Conservation (phyloP, 1,140 invertebrate genomes). For the Tetragnatha versicolor region DNA sequence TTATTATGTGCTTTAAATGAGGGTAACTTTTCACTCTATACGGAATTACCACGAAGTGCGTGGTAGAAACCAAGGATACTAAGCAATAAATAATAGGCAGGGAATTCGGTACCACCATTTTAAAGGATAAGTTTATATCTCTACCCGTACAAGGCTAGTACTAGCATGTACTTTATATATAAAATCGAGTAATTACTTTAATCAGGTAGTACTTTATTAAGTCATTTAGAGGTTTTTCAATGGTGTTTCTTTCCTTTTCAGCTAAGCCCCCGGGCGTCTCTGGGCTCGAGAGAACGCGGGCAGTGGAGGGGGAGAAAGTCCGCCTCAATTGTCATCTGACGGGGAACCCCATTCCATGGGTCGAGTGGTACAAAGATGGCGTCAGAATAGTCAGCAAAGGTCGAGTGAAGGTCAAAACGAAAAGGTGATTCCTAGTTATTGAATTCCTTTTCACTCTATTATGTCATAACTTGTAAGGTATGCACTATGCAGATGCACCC, state of each 20-base stretch:
- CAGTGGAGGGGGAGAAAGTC: slow-evolving; percentile 37
- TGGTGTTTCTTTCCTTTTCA: neutral
- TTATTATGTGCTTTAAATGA: too few species aligned
- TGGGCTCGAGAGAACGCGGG: slow-evolving; percentile 26
- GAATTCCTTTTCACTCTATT: too few species aligned
- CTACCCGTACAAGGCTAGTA: neutral
- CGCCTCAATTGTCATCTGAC: slow-evolving; percentile 54
- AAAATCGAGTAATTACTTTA: neutral
- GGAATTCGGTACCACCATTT: neutral
- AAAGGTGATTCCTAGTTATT: slow-evolving; percentile 53
- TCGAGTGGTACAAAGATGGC: slow-evolving; percentile 58
- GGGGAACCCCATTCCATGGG: slow-evolving; percentile 58
- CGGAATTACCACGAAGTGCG: too few species aligned
- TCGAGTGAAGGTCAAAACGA: slow-evolving; percentile 51
- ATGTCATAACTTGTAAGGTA: too few species aligned
- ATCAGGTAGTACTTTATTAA: neutral
- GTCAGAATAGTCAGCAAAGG: slow-evolving; percentile 44
- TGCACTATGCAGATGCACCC: too few species aligned
- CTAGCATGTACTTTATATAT: neutral
- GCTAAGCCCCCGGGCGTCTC: slow-evolving; percentile 21
- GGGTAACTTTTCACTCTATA: too few species aligned
- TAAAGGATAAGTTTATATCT: neutral
- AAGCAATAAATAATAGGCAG: neutral
- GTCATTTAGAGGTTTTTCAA: neutral
- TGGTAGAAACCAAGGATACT: too few species aligned